Evolutionary conservation across 2,797 vertebrate species (phyloP).

Genomic region (Scolopax rusticola): DNA sequence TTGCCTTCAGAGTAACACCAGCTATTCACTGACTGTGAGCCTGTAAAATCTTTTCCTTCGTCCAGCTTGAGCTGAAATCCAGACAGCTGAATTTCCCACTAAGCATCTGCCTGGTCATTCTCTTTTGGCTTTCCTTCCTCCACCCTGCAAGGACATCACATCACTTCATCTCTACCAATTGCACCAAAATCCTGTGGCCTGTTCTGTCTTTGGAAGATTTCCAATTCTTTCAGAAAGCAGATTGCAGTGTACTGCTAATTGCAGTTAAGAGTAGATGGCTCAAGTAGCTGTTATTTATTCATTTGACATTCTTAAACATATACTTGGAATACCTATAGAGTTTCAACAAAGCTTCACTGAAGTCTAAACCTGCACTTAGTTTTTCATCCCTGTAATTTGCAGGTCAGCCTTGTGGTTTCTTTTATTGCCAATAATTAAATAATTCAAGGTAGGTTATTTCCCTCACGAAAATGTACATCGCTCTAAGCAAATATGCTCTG

Average conservation of each 20-base stretch:
- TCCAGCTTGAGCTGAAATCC: neutral
- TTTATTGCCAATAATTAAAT: slow-evolving; percentile 61
- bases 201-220: slow-evolving; percentile 32
- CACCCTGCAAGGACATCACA: neutral
- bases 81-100: neutral
- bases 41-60: neutral
- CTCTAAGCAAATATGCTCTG: neutral
- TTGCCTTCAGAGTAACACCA: neutral
- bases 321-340: slow-evolving; percentile 42
- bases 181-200: neutral
- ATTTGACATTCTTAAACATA: slow-evolving; percentile 65
- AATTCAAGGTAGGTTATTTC: slow-evolving; percentile 50
- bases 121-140: neutral
- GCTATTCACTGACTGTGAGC: neutral
- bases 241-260: slow-evolving; percentile 57
- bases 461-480: neutral
- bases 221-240: slow-evolving; percentile 38
- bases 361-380: slow-evolving; percentile 62
- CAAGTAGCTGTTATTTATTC: slow-evolving; percentile 61
- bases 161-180: slow-evolving; percentile 6
- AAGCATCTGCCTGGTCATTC: neutral
- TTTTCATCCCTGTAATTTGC: slow-evolving; percentile 63
- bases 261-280: slow-evolving; percentile 44
- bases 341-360: slow-evolving; percentile 57
- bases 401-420: slow-evolving; percentile 24